Evolutionary conservation across 2,888 invertebrate species (phyloP).

Genomic region (Sympetrum striolatum): DNA sequence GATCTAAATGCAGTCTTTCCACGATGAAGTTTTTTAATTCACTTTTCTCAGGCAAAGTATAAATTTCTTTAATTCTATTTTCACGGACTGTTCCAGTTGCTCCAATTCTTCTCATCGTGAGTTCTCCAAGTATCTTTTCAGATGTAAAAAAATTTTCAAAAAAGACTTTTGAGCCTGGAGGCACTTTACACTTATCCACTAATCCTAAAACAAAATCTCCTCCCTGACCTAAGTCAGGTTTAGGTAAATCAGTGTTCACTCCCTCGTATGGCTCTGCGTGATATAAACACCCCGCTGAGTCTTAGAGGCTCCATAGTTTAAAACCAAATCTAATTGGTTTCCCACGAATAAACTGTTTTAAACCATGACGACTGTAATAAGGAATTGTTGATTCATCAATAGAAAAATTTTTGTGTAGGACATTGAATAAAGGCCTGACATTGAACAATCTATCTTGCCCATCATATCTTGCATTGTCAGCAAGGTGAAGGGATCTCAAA

Average conservation of each 20-base stretch:
- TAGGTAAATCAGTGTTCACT: not conserved
- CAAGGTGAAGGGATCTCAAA: not conserved
- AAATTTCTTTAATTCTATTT: not conserved
- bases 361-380: not conserved
- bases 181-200: not conserved
- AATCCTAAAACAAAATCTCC: not conserved
- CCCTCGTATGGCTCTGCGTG: not conserved
- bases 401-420: not conserved
- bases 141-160: not conserved
- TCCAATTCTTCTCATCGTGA: not conserved
- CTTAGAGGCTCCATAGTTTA: not conserved
- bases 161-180: not conserved
- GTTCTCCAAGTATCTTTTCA: not conserved
- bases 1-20: not conserved
- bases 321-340: not conserved
- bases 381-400: conserved; percentile 5
- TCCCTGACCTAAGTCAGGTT: not conserved
- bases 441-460: not conserved
- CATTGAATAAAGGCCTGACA: not conserved
- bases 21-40: not conserved
- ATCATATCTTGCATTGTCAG: not conserved
- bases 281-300: not conserved
- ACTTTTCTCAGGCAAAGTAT: not conserved
- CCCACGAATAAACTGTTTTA: not conserved
- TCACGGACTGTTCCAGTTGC: not conserved